phyloP scores from a whole-genome alignment of 2,797 vertebrate species.

The Chelmon rostratus region DNA sequence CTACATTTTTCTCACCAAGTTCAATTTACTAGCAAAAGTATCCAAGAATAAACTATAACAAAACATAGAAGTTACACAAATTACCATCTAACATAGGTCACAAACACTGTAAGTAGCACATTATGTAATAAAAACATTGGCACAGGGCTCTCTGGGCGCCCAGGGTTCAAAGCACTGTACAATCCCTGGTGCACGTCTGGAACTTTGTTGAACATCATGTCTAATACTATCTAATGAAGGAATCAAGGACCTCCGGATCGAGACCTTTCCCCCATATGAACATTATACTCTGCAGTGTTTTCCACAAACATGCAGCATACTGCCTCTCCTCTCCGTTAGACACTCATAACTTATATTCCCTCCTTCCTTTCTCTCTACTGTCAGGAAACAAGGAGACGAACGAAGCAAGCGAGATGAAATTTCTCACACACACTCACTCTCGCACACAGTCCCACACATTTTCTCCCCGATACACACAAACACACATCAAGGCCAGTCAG shows the following conservation, averaged over 20 bases:
- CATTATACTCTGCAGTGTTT: not conserved
- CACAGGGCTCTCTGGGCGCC: not conserved
- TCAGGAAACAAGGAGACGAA: conserved; percentile 25
- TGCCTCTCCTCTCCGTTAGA: not conserved
- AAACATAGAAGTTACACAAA: not conserved
- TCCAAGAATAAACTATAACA: not conserved
- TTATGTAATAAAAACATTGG: not conserved
- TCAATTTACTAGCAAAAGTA: not conserved
- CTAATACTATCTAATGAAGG: not conserved
- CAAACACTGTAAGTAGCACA: not conserved
- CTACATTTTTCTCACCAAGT: not conserved
- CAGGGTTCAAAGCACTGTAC: not conserved
- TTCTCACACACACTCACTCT: conserved; percentile 6
- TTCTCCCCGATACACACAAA: conserved; percentile 56
- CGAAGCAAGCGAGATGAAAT: conserved; percentile 36
- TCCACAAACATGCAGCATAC: conserved; percentile 1
- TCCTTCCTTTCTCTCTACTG: conserved; percentile 17
- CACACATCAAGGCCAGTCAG: conserved; percentile 61
- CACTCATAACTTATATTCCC: not conserved
- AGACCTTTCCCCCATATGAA: not conserved
- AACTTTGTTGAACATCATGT: not conserved
- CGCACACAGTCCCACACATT: conserved; percentile 16
- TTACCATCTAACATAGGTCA: not conserved
- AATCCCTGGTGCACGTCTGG: not conserved
- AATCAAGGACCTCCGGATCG: not conserved